Evolutionary conservation across 1,140 invertebrate species (phyloP).

Genomic region (Cepaea nemoralis): DNA sequence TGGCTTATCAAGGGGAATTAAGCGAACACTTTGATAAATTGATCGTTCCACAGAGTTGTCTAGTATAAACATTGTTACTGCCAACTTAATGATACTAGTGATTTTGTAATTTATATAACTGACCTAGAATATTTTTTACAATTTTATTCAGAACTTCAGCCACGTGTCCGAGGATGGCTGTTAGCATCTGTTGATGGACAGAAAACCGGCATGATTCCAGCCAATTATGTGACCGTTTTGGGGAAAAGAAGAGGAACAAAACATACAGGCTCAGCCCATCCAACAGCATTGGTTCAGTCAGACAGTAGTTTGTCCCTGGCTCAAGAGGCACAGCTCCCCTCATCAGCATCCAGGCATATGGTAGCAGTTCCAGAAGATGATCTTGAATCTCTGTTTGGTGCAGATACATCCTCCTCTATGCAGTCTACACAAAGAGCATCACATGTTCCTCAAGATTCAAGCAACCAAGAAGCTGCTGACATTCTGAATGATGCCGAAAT

Average conservation of each 20-base stretch:
- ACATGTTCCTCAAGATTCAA: not conserved
- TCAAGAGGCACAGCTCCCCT: not conserved
- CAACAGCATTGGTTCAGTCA: conserved; percentile 3
- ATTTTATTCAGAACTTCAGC: conserved; percentile 77
- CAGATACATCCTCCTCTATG: not conserved
- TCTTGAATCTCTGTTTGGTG: conserved; percentile 24
- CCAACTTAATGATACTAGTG: too few relatives aligned
- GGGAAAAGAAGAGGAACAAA: conserved; percentile 64
- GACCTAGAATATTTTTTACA: not conserved
- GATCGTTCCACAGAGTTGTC: too few relatives aligned
- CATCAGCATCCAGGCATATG: not conserved
- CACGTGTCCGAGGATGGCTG: conserved; percentile 74
- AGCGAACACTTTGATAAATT: too few relatives aligned
- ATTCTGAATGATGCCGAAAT: conserved; percentile 21
- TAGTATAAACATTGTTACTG: too few relatives aligned
- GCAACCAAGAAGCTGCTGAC: conserved; percentile 27
- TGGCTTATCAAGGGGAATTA: too few relatives aligned
- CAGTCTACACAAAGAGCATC: not conserved
- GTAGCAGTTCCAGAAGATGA: conserved; percentile 7
- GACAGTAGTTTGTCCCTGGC: conserved; percentile 1
- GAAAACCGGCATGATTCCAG: conserved; percentile 82
- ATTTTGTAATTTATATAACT: too few relatives aligned
- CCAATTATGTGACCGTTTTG: conserved; percentile 81
- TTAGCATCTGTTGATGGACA: conserved; percentile 77
- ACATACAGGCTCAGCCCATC: not conserved